Conservation (phyloP, 2,797 vertebrate species). For the Tinamus major region DNA sequence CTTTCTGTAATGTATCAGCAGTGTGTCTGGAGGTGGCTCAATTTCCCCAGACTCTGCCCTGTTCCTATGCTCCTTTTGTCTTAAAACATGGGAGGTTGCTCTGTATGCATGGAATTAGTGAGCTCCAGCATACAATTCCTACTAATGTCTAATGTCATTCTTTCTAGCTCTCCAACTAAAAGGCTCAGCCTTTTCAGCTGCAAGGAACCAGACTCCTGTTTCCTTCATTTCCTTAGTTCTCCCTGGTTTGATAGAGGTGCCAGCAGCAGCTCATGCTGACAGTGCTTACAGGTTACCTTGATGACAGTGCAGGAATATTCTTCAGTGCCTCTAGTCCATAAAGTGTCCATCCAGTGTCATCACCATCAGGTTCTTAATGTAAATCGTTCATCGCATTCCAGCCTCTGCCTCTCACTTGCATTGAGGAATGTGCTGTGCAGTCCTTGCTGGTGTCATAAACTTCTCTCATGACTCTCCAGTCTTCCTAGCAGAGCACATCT, state of each 20-base stretch:
- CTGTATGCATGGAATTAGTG: background rate
- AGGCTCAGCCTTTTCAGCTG: background rate
- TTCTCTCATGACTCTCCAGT: background rate
- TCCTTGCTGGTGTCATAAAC: background rate
- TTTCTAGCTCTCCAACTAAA: background rate
- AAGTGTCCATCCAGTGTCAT: background rate
- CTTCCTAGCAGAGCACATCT: background rate
- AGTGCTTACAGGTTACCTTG: constrained; percentile 16
- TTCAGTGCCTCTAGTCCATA: background rate
- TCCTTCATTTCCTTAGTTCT: background rate
- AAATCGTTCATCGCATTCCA: background rate
- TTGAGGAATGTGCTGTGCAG: background rate
- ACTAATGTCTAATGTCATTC: background rate
- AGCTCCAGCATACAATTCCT: background rate
- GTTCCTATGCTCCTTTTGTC: background rate
- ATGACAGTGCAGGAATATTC: background rate
- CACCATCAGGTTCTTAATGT: background rate
- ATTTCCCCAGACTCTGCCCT: background rate
- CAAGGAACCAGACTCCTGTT: background rate
- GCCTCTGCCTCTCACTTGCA: background rate
- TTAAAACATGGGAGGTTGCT: background rate
- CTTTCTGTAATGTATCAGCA: background rate
- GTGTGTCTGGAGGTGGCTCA: background rate
- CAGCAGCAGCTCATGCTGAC: background rate
- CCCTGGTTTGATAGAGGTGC: rapidly evolving